A percentile compares a stretch with the other conserved stretches of the same genome.
Evolutionary conservation across 1,140 invertebrate species (phyloP).

Genomic region (Linepithema humile): DNA sequence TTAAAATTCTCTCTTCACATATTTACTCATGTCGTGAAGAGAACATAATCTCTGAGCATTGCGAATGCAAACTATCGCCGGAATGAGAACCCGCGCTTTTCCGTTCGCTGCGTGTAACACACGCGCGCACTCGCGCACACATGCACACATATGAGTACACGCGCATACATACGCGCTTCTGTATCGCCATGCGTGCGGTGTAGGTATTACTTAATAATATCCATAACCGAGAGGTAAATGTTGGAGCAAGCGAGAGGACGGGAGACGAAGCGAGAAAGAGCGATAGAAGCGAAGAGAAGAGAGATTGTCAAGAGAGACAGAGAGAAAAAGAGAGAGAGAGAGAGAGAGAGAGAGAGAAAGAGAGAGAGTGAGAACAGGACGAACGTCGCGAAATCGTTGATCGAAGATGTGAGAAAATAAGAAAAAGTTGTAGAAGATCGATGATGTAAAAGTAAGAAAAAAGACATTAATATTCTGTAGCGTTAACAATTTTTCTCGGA

Average conservation of each 20-base stretch:
- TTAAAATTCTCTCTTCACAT: neutral
- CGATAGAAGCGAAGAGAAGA: neutral
- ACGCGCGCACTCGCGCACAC: conserved; percentile 18
- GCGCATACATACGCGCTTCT: conserved; percentile 17
- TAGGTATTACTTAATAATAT: conserved; percentile 82
- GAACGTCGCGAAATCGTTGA: conserved; percentile 38
- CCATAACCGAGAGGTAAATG: conserved; percentile 77
- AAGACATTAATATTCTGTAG: conserved; percentile 19
- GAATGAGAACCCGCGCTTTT: conserved; percentile 77
- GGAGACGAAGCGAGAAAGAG: conserved; percentile 51
- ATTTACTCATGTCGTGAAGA: neutral
- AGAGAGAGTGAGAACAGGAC: conserved; percentile 15
- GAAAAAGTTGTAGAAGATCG: conserved; percentile 4
- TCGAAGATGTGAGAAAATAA: conserved; percentile 23
- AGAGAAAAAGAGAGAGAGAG: conserved; percentile 41
- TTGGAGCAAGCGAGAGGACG: conserved; percentile 64
- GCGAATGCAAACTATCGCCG: conserved; percentile 11
- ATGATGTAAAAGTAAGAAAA: conserved; percentile 18
- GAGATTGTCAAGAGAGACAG: conserved; percentile 28
- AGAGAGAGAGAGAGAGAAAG: conserved; percentile 22
- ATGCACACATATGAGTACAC: neutral
- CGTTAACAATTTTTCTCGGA: neutral
- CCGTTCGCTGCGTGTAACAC: conserved; percentile 67
- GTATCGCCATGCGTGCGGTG: conserved; percentile 58
- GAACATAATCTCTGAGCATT: neutral